A percentile compares a stretch with the other conserved stretches of the same genome.
Conservation (phyloP, 2,113 vertebrate genomes). For the Equus przewalskii region DNA sequence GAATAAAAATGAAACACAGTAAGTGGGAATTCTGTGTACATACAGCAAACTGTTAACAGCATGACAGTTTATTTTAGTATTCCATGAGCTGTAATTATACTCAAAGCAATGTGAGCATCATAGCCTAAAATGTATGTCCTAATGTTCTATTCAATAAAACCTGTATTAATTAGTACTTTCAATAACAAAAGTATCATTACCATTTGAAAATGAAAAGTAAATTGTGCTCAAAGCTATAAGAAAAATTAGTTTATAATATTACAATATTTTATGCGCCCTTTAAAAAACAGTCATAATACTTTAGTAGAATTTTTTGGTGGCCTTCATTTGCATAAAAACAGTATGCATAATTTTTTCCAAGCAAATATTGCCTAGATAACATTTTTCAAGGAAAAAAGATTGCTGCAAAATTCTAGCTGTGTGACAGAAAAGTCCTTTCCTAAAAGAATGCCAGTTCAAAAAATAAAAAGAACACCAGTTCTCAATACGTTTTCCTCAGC, state of each 20-base stretch:
- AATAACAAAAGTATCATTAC: background rate
- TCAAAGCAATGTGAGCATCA: background rate
- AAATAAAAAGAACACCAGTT: background rate
- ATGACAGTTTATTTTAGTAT: slow-evolving; percentile 37
- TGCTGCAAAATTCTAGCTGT: background rate
- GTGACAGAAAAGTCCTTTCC: slow-evolving; percentile 13
- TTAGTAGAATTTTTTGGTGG: slow-evolving; percentile 12
- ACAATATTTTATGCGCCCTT: background rate
- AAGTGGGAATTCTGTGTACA: background rate
- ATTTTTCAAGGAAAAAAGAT: slow-evolving; percentile 31
- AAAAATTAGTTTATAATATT: slow-evolving; percentile 39
- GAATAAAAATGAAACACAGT: slow-evolving; percentile 30
- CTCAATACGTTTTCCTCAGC: background rate
- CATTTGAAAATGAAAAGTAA: slow-evolving; percentile 55
- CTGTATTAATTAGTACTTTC: background rate
- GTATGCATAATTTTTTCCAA: slow-evolving; percentile 49
- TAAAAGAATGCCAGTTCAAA: slow-evolving; percentile 11
- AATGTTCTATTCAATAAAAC: slow-evolving; percentile 12
- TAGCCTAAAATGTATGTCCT: background rate
- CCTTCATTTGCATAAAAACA: slow-evolving; percentile 61
- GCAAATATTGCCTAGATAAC: background rate
- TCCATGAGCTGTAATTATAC: background rate
- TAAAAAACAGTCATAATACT: background rate
- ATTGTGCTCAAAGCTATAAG: background rate
- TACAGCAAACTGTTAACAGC: background rate